These are phyloP conservation scores for Lepeophtheirus salmonis DNA, from an alignment of 1,140 invertebrate species.

Conservation along the genomic window DNA sequence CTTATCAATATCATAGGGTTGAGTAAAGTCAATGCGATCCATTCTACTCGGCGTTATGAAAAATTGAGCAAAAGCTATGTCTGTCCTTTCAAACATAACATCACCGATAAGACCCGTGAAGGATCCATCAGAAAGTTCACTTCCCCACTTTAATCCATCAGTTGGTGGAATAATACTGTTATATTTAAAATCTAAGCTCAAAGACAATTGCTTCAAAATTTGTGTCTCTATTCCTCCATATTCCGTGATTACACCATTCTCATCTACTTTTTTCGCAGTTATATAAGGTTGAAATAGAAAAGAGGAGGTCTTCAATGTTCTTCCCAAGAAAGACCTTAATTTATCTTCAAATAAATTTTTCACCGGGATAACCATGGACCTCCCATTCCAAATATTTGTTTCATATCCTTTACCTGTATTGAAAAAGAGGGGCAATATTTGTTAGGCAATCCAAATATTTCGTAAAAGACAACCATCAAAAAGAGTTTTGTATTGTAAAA, in stretches of 20 bases:
- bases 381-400: no score
- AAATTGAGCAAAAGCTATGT: constrained; percentile 23
- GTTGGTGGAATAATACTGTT: constrained; percentile 20
- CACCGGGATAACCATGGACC: no score
- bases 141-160: constrained; percentile 22
- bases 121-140: constrained; percentile 20
- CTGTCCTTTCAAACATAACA: constrained; percentile 16
- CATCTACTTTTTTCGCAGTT: not conserved
- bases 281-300: not conserved
- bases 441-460: no score
- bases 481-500: no score
- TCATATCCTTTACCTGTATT: no score
- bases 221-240: constrained; percentile 20
- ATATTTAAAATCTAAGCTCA: constrained; percentile 20
- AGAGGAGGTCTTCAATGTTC: not conserved
- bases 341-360: not conserved
- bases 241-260: not conserved
- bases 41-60: constrained; percentile 22
- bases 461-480: no score
- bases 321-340: not conserved
- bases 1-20: constrained; percentile 20
- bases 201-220: constrained; percentile 19
- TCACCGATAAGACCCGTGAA: constrained; percentile 23
- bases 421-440: no score
- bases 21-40: constrained; percentile 21